Conservation (phyloP, 2,113 vertebrate species). For the Malurus elegans region DNA sequence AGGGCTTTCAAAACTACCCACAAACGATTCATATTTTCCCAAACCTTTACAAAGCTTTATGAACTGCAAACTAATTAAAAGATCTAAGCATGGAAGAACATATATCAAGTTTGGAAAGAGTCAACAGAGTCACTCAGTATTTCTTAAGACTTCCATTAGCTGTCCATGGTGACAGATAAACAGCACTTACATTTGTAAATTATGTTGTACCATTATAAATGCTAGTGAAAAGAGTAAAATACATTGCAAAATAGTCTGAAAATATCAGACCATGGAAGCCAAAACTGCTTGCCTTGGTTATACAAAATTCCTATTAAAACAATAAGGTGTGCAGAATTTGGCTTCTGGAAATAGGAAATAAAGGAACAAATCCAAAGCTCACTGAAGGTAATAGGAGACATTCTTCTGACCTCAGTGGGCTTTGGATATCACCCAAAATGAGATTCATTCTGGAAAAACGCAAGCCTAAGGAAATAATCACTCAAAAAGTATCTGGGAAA, state of each 20-base stretch:
- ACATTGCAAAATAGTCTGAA: not conserved
- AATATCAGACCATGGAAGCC: not conserved
- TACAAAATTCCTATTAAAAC: slow-evolving; percentile 30
- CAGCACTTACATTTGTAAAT: not conserved
- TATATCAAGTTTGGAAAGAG: slow-evolving; percentile 33
- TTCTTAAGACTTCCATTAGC: slow-evolving; percentile 23
- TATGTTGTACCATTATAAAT: not conserved
- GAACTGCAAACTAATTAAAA: slow-evolving; percentile 34
- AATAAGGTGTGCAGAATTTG: slow-evolving; percentile 54
- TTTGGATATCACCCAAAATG: slow-evolving; percentile 53
- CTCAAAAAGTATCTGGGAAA: slow-evolving; percentile 35
- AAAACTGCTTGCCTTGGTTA: not conserved
- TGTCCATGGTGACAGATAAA: slow-evolving; percentile 25
- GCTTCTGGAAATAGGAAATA: slow-evolving; percentile 46
- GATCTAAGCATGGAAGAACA: slow-evolving; percentile 39
- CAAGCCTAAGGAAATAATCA: slow-evolving; percentile 52
- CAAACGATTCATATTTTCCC: slow-evolving; percentile 21
- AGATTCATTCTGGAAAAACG: slow-evolving; percentile 55
- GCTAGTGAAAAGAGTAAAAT: not conserved
- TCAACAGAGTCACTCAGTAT: not conserved
- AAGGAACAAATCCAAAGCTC: slow-evolving; percentile 45
- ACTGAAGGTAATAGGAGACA: slow-evolving; percentile 54
- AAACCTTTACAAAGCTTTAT: not conserved
- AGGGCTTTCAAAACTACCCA: slow-evolving; percentile 13
- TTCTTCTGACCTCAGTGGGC: slow-evolving; percentile 55